Conservation (phyloP, 2,888 invertebrate genomes). For the Cetonia aurata region DNA sequence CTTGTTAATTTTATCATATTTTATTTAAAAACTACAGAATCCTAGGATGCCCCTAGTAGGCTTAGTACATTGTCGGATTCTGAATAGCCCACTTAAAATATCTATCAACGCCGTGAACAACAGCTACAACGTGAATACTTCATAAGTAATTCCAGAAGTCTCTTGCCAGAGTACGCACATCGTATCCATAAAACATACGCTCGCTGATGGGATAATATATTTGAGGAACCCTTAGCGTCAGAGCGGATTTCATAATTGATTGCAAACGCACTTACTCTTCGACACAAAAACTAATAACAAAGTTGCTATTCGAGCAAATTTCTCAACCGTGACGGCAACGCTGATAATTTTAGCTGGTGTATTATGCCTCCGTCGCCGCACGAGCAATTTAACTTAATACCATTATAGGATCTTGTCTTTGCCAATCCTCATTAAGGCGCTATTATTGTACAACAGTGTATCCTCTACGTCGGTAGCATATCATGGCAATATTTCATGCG, state of each 20-base stretch:
- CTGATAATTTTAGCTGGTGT: neutral
- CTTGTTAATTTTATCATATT: no score
- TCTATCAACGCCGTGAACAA: no score
- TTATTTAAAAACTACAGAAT: no score
- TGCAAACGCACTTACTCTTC: neutral
- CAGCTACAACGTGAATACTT: no score
- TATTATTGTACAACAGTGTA: neutral
- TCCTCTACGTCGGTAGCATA: neutral
- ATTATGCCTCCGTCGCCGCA: neutral
- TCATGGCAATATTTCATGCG: neutral
- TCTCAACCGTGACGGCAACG: neutral
- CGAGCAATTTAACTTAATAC: slow-evolving; percentile 1
- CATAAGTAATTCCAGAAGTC: no score
- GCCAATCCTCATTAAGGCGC: neutral
- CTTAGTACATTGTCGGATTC: no score
- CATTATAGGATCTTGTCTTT: slow-evolving; percentile 9
- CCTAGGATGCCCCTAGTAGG: no score
- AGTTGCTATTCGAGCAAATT: slow-evolving; percentile 2
- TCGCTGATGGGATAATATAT: no score
- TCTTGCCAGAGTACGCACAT: no score
- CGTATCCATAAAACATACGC: no score
- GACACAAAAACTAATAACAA: neutral
- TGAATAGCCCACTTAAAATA: no score
- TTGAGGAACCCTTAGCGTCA: neutral
- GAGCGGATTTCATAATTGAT: slow-evolving; percentile 3